phyloP scores from a whole-genome alignment of 35 echinoderm and acorn worm genomes.

The Ophiothrix spiculata region DNA sequence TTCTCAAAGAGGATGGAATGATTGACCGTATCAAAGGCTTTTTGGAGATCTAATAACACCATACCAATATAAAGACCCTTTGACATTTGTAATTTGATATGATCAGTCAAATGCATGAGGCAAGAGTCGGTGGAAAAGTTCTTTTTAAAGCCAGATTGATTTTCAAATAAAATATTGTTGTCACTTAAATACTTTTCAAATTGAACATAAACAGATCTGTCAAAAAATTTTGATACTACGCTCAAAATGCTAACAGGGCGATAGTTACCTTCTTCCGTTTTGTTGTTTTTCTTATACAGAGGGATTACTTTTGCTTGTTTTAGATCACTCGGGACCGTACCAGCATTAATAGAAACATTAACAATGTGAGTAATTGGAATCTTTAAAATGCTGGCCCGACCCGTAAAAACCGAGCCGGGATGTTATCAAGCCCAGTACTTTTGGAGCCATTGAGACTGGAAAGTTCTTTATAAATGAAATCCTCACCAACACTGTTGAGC shows the following conservation, averaged over 20 bases:
- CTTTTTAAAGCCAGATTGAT: slow-evolving; percentile 20
- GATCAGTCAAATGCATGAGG: slow-evolving; percentile 23
- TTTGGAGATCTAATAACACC: slow-evolving; percentile 23
- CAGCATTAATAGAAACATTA: slow-evolving; percentile 17
- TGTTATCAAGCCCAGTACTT: slow-evolving; percentile 26
- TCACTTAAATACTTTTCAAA: slow-evolving; percentile 9
- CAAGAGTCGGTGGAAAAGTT: slow-evolving; percentile 21
- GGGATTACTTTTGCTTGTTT: background rate
- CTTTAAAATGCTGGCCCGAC: slow-evolving; percentile 13
- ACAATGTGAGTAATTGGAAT: slow-evolving; percentile 18
- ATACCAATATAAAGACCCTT: slow-evolving; percentile 34
- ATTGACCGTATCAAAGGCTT: slow-evolving; percentile 33
- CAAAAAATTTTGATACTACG: slow-evolving; percentile 20
- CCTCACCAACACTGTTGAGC: background rate
- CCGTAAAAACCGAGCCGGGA: slow-evolving; percentile 23
- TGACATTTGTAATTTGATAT: slow-evolving; percentile 1
- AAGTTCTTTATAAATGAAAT: slow-evolving; percentile 1
- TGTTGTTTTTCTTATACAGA: slow-evolving; percentile 18
- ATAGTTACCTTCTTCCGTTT: slow-evolving; percentile 21
- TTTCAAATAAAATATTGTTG: slow-evolving; percentile 18
- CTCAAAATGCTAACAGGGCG: slow-evolving; percentile 6
- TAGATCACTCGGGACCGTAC: background rate
- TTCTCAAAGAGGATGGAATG: slow-evolving; percentile 28
- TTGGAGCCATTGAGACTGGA: background rate
- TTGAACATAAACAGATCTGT: slow-evolving; percentile 23